phyloP scores from a whole-genome alignment of 2,888 invertebrate species.

The Sicus ferrugineus region DNA sequence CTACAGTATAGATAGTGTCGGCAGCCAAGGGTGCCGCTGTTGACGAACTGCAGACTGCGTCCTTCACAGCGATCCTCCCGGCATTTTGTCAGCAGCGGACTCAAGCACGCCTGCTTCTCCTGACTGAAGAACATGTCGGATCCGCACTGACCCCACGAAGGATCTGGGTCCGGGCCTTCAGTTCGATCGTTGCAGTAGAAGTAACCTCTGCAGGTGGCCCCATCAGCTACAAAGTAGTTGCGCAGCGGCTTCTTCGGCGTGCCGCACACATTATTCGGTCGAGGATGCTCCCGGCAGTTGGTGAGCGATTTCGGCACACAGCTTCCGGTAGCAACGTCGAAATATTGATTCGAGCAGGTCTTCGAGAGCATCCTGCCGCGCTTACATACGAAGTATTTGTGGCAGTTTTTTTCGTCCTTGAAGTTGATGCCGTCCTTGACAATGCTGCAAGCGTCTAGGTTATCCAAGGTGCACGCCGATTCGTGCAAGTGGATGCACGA shows the following conservation, averaged over 20 bases:
- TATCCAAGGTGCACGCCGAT: conserved; percentile 42
- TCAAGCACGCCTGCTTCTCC: conserved; percentile 40
- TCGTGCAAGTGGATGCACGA: conserved; percentile 45
- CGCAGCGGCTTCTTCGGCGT: conserved; percentile 47
- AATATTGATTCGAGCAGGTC: conserved; percentile 45
- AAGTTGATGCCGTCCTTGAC: conserved; percentile 41
- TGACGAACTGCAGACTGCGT: conserved; percentile 48
- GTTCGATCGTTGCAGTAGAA: conserved; percentile 51
- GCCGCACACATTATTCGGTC: conserved; percentile 51
- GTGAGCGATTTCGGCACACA: conserved; percentile 48
- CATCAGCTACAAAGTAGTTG: conserved; percentile 48
- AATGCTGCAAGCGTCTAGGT: conserved; percentile 49
- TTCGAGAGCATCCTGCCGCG: conserved; percentile 12
- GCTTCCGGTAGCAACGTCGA: conserved; percentile 34
- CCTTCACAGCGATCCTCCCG: conserved; percentile 56
- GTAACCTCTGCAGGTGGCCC: conserved; percentile 53
- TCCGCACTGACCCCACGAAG: conserved; percentile 49
- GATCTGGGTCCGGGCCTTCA: conserved; percentile 47
- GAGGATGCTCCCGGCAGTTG: conserved; percentile 47
- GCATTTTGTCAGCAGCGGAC: conserved; percentile 47
- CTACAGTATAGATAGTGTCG: conserved; percentile 52
- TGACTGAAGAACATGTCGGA: conserved; percentile 49
- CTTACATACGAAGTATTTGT: conserved; percentile 46
- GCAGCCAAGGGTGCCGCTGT: conserved; percentile 48
- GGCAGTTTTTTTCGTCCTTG: conserved; percentile 48